Evolutionary conservation across 2,113 vertebrate species (phyloP).

Genomic region (Paradisaea rubra): DNA sequence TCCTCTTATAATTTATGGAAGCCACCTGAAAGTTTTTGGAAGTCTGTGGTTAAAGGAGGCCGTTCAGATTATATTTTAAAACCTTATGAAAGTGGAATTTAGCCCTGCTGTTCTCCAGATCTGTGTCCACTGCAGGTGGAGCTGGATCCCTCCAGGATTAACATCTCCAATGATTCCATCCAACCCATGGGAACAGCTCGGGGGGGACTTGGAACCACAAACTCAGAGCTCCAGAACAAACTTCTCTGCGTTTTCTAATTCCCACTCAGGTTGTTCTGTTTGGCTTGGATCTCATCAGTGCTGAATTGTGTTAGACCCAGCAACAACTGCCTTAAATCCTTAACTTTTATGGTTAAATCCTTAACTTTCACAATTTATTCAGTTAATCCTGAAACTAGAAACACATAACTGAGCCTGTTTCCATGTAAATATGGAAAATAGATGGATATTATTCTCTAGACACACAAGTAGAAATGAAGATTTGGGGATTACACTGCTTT

Average conservation of each 20-base stretch:
- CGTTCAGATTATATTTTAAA: neutral
- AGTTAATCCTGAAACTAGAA: neutral
- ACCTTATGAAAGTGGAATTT: neutral
- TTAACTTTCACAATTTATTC: too few relatives aligned
- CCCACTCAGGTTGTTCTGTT: neutral
- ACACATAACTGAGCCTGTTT: neutral
- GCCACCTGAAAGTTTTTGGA: neutral
- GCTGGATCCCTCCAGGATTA: neutral
- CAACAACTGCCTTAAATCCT: neutral
- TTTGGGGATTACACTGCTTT: neutral
- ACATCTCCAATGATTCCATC: neutral
- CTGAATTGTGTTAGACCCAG: neutral
- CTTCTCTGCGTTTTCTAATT: neutral
- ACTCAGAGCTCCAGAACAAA: neutral
- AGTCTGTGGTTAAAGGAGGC: neutral
- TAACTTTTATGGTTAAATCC: neutral
- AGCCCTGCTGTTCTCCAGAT: neutral
- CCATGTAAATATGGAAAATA: neutral
- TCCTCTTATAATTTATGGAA: fast-evolving
- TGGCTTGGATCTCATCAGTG: neutral
- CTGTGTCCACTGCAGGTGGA: neutral
- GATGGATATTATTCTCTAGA: neutral
- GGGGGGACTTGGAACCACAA: neutral
- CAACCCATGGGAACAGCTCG: neutral
- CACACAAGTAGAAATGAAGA: neutral